Conservation (phyloP, 2,888 invertebrate genomes). For the Stenotaenia linearis region DNA sequence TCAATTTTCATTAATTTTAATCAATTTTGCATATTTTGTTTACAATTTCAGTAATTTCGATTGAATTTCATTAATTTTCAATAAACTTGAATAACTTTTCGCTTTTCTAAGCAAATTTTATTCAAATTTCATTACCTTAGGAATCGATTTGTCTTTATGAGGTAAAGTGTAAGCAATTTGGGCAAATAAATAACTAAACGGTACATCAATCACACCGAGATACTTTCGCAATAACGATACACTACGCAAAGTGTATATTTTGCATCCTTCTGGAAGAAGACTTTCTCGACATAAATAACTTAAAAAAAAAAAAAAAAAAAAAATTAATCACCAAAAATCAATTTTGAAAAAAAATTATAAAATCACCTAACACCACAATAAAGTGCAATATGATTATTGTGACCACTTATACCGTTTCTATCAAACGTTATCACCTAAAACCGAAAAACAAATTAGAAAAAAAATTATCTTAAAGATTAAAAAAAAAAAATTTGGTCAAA, state of each 20-base stretch:
- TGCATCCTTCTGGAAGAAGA: conserved; percentile 53
- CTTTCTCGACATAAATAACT: conserved; percentile 38
- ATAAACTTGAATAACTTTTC: too few relatives aligned
- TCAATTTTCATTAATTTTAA: too few relatives aligned
- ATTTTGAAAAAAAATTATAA: background rate
- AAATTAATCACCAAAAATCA: background rate
- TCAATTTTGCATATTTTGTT: too few relatives aligned
- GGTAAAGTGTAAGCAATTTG: conserved; percentile 35
- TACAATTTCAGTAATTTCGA: too few relatives aligned
- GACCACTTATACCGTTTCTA: conserved; percentile 83
- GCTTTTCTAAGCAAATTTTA: too few relatives aligned
- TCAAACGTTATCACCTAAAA: conserved; percentile 79
- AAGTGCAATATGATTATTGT: conserved; percentile 74
- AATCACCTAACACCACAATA: conserved; percentile 42
- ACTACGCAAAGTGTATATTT: conserved; percentile 75
- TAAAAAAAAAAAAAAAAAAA: conserved; percentile 22
- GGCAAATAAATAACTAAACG: conserved; percentile 61
- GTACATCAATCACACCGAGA: conserved; percentile 69
- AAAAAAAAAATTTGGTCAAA: too few relatives aligned
- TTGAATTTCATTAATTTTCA: too few relatives aligned
- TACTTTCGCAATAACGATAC: conserved; percentile 83
- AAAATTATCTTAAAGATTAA: too few relatives aligned
- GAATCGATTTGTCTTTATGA: conserved; percentile 11
- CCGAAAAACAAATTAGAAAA: background rate
- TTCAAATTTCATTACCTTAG: too few relatives aligned